These are phyloP conservation scores for Aleiodes leptofemur DNA, from an alignment of 2,888 invertebrate genomes.

Conservation along the genomic window DNA sequence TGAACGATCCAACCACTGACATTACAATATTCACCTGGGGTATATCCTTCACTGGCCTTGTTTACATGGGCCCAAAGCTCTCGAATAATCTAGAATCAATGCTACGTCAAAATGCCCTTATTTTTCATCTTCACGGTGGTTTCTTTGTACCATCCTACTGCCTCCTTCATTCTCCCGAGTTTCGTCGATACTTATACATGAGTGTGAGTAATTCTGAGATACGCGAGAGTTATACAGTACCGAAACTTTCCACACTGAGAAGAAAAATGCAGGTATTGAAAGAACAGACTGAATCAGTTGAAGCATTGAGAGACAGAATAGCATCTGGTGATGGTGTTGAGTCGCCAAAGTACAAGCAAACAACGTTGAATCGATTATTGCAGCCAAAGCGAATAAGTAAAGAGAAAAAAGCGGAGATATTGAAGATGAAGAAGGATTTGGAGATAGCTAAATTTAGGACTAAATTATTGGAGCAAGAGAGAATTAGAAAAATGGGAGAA, in stretches of 20 bases:
- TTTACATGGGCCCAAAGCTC: constrained; percentile 84
- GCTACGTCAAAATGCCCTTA: constrained; percentile 84
- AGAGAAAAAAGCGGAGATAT: constrained; percentile 81
- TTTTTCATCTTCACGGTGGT: constrained; percentile 92
- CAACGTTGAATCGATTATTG: constrained; percentile 68
- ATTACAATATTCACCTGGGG: constrained; percentile 87
- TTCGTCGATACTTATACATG: constrained; percentile 70
- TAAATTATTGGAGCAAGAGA: constrained; percentile 83
- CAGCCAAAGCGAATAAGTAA: constrained; percentile 78
- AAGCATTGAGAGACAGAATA: constrained; percentile 73
- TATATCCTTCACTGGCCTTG: constrained; percentile 89
- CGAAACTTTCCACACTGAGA: constrained; percentile 80
- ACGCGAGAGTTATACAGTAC: constrained; percentile 84
- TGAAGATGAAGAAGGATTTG: constrained; percentile 81
- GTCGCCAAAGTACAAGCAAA: constrained; percentile 68
- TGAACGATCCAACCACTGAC: constrained; percentile 75
- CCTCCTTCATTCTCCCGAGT: constrained; percentile 69
- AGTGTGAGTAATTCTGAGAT: constrained; percentile 77
- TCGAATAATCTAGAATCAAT: constrained; percentile 81
- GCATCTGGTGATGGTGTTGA: constrained; percentile 74
- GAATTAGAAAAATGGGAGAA: constrained; percentile 80
- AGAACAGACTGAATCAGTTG: constrained; percentile 80
- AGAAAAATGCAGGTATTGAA: constrained; percentile 80
- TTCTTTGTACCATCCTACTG: constrained; percentile 83
- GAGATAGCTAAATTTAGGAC: constrained; percentile 84